phyloP scores from a whole-genome alignment of 2,113 vertebrate genomes.

The Odocoileus virginianus region DNA sequence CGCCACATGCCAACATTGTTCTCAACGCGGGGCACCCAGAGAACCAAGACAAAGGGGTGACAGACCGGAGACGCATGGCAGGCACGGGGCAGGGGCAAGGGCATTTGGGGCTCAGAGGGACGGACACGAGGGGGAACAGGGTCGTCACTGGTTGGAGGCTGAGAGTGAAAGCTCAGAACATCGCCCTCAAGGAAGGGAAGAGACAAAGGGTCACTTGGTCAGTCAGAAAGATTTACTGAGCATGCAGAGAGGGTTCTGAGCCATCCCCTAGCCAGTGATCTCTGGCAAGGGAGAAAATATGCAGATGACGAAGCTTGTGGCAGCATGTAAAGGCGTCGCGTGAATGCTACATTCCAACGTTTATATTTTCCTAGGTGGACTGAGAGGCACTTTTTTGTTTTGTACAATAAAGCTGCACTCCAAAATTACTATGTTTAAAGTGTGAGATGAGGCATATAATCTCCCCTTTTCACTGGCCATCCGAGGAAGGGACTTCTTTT shows the following conservation, averaged over 20 bases:
- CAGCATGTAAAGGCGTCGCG: background rate
- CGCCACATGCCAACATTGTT: background rate
- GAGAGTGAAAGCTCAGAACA: background rate
- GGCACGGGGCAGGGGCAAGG: background rate
- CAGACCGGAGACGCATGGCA: accelerated
- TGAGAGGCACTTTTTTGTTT: background rate
- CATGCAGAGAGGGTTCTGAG: background rate
- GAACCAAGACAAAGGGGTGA: background rate
- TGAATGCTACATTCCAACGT: background rate
- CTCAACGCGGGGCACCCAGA: background rate
- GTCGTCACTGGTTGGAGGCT: background rate
- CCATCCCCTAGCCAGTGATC: background rate
- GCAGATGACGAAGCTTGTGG: background rate
- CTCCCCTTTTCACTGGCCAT: background rate
- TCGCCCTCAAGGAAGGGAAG: background rate
- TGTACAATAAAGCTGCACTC: background rate
- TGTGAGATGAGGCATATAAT: background rate
- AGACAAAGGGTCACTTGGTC: background rate
- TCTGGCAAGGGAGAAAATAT: background rate
- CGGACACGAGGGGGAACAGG: background rate
- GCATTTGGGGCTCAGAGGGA: background rate
- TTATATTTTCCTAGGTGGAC: background rate
- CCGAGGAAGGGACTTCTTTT: background rate
- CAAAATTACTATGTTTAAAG: background rate
- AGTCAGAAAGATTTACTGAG: background rate